Evolutionary conservation across 2,888 invertebrate species (phyloP), one percentile per base, ranked within the genome.

Genomic region (Melieria omissa): DNA sequence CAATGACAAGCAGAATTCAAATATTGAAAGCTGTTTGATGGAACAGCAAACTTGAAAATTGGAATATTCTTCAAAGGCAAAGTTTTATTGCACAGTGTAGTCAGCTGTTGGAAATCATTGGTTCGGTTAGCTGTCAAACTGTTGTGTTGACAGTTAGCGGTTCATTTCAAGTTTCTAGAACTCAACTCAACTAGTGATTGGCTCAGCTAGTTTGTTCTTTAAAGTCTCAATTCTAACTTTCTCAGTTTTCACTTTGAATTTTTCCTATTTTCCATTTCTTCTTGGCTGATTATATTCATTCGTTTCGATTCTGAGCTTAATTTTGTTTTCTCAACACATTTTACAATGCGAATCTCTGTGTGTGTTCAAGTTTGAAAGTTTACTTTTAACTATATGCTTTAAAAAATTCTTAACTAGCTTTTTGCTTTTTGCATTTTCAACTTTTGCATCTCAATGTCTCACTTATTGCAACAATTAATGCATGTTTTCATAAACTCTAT

Each of bases 361-460:
- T 47, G 41, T 67, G 29, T 52, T 52, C 44, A 14, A 57, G 49
- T 29, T 16, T 61, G 12, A 16, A 49, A 41, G 49, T 60, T n/a
- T 57, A 52, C n/a, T 67, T 16, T 67, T 45, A 55, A 9, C 8
- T 58, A 29, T 42, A 58, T 16, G 12, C 10, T 58, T 58, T 41
- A 58, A 9, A 29, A 41, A 14, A 41, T 58, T 9, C 16, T 58
- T 58, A 58, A 58, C 14, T 58, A 41, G 29, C 29, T 29, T 3
- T 29, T 29, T 29, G 9, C 5, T 16, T 16, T 5, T 58, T 16
- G 52, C 41, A 44, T 41, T 10, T 61, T 29, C 41, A 41, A 42
- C 4, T 54, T 44, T 14, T 65, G 45, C 14, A n/a, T 41, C 29
- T 65, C 54, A 6, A 12, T 65, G 5, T 55, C 14, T 55, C 10